Evolutionary conservation across 1,140 invertebrate species (phyloP).

Genomic region (Sinella curviseta): DNA sequence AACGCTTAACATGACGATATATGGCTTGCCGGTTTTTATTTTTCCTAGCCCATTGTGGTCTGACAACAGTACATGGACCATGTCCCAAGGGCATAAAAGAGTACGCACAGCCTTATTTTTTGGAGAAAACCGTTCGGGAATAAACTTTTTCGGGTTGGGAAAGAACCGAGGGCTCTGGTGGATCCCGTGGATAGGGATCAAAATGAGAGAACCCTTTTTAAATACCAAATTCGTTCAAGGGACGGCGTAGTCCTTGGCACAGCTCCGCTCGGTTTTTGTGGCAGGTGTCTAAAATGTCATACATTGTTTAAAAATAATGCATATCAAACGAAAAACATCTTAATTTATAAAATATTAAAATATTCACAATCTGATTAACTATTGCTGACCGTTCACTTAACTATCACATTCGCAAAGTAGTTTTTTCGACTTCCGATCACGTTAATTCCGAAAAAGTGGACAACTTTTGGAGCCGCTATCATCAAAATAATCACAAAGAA

Average conservation of each 20-base stretch:
- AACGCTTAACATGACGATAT: too few relatives aligned
- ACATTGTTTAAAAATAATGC: conserved; percentile 29
- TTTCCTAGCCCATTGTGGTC: too few relatives aligned
- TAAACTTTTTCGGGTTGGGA: background rate
- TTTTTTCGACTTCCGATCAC: background rate
- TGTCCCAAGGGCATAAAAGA: background rate
- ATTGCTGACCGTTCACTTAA: background rate
- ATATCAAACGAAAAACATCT: background rate
- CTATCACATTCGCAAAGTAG: background rate
- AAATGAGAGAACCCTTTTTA: background rate
- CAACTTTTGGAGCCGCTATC: background rate
- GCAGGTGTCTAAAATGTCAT: conserved; percentile 30
- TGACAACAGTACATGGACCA: too few relatives aligned
- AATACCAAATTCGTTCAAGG: conserved; percentile 28
- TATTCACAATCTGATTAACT: too few relatives aligned
- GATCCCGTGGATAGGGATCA: conserved; percentile 4
- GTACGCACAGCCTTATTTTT: background rate
- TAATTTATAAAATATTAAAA: background rate
- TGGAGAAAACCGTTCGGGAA: background rate
- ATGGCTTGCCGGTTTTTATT: too few relatives aligned
- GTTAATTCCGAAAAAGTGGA: background rate
- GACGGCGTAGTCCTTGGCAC: conserved; percentile 38
- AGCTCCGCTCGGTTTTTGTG: background rate
- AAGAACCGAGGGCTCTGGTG: conserved; percentile 43
- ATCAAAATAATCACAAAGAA: background rate